Percentiles rank a stretch among this genome's conserved stretches.
phyloP scores from a whole-genome alignment of 2,797 vertebrate genomes.

The Lithobates pipiens region DNA sequence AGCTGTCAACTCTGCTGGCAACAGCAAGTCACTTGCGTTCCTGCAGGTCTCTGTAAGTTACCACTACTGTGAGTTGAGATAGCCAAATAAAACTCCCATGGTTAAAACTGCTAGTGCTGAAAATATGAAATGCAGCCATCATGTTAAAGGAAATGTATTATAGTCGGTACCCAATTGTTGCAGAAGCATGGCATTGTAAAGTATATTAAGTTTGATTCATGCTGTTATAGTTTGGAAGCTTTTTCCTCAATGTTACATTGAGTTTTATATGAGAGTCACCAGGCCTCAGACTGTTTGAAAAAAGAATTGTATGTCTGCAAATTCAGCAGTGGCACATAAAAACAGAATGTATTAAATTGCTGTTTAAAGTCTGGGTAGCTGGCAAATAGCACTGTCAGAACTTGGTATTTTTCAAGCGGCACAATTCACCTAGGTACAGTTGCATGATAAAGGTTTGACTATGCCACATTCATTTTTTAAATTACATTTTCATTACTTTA shows the following conservation, averaged over 20 bases:
- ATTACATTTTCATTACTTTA: too few relatives aligned
- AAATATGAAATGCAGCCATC: constrained; percentile 51
- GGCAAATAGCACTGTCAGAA: background rate
- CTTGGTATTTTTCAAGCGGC: background rate
- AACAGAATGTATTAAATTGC: background rate
- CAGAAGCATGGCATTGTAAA: constrained; percentile 10
- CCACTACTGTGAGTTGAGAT: constrained; percentile 59
- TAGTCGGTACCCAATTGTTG: constrained; percentile 20
- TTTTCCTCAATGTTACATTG: constrained; percentile 17
- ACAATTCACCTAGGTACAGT: background rate
- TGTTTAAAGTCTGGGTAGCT: background rate
- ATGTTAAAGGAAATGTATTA: constrained; percentile 55
- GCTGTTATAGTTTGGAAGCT: constrained; percentile 44
- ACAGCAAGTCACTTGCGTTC: constrained; percentile 53
- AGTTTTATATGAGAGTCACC: constrained; percentile 17
- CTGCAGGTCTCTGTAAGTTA: constrained; percentile 50
- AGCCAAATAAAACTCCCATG: constrained; percentile 54
- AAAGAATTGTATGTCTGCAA: background rate
- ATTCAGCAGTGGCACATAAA: constrained; percentile 1
- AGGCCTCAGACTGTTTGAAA: too few relatives aligned
- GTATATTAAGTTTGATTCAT: constrained; percentile 34
- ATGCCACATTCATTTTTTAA: too few relatives aligned
- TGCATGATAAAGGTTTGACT: background rate
- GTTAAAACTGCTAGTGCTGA: constrained; percentile 50
- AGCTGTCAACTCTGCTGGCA: constrained; percentile 51